Conservation (phyloP, 2,113 vertebrate genomes). For the Psephotus haematonotus region DNA sequence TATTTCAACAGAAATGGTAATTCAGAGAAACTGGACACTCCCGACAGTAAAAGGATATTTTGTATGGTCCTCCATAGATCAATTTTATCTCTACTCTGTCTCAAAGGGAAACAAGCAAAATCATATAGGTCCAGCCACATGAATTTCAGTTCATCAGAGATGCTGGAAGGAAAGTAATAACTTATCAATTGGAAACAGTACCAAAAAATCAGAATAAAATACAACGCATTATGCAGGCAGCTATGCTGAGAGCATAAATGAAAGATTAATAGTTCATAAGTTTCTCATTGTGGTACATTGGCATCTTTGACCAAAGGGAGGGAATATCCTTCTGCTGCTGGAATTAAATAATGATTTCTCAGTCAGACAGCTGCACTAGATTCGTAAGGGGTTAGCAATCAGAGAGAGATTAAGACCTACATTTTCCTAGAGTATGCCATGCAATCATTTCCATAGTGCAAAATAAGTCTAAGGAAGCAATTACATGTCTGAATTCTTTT, state of each 20-base stretch:
- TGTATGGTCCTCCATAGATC: background rate
- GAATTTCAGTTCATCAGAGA: background rate
- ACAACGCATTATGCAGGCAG: background rate
- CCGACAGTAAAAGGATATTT: background rate
- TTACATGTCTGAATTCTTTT: background rate
- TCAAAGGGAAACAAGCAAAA: background rate
- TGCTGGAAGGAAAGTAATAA: background rate
- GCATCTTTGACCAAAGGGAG: background rate
- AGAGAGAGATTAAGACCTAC: background rate
- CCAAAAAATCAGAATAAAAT: background rate
- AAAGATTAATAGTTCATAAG: conserved; percentile 10
- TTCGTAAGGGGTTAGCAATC: background rate
- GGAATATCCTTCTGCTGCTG: background rate
- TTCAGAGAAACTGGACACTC: background rate
- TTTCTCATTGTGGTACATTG: background rate
- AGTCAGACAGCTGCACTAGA: background rate
- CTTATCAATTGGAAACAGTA: background rate
- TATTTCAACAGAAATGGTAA: background rate
- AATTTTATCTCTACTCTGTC: background rate
- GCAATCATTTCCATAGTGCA: background rate
- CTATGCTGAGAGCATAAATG: background rate
- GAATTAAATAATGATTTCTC: background rate
- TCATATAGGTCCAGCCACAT: background rate
- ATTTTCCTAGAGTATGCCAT: background rate
- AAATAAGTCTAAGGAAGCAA: background rate